Evolutionary conservation across 2,888 invertebrate genomes (phyloP).

Genomic region (Acanthosoma haemorrhoidale): DNA sequence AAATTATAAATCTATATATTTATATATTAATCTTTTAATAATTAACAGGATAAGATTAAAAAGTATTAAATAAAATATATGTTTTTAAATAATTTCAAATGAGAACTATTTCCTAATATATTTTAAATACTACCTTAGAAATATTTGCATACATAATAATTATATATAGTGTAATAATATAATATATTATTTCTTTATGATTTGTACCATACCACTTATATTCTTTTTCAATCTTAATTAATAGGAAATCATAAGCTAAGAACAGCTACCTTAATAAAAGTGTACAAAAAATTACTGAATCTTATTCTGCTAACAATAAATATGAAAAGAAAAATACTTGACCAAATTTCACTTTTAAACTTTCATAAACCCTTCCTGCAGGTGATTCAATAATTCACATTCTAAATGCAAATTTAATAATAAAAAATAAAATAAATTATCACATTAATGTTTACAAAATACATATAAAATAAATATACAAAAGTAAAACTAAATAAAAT

Average conservation of each 20-base stretch:
- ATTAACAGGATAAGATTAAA: slow-evolving; percentile 5
- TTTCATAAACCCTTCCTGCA: neutral
- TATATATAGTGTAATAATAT: neutral
- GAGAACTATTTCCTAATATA: neutral
- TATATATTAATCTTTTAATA: neutral
- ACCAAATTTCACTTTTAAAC: neutral
- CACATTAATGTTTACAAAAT: neutral
- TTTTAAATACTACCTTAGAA: slow-evolving; percentile 2
- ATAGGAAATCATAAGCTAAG: neutral
- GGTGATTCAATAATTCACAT: neutral
- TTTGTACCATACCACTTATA: neutral
- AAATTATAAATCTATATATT: neutral
- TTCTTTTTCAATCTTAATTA: neutral
- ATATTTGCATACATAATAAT: neutral
- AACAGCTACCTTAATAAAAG: neutral
- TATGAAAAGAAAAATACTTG: neutral
- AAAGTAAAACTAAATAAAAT: neutral
- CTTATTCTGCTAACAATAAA: neutral
- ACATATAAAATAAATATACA: neutral
- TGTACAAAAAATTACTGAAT: too few species aligned
- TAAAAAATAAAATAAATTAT: neutral
- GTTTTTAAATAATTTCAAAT: neutral
- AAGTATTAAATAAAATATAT: too few species aligned
- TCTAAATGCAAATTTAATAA: slow-evolving; percentile 3
- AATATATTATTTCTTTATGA: neutral